Evolutionary conservation across 2,888 invertebrate genomes (phyloP).

Genomic region (Dendrolimus houi): DNA sequence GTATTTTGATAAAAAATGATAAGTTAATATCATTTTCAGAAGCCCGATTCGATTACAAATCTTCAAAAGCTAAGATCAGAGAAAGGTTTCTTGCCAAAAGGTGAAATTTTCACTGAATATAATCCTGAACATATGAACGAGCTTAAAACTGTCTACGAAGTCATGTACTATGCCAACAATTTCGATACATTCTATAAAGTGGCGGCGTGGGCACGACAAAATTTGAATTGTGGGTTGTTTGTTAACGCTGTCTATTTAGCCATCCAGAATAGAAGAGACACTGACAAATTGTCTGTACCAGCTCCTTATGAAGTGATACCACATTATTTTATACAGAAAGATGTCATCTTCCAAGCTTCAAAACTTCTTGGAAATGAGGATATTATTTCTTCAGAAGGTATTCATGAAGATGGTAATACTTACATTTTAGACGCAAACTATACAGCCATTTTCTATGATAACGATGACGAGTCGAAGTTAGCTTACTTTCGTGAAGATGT

Average conservation of each 20-base stretch:
- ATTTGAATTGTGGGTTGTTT: constrained; percentile 79
- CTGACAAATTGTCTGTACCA: constrained; percentile 75
- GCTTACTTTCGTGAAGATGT: constrained; percentile 85
- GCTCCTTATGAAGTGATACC: constrained; percentile 81
- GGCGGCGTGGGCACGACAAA: constrained; percentile 76
- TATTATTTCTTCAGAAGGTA: constrained; percentile 29
- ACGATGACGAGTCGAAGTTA: constrained; percentile 73
- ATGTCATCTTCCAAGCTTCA: constrained; percentile 70
- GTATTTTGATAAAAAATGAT: neutral
- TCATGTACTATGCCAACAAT: constrained; percentile 74
- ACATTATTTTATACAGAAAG: constrained; percentile 79
- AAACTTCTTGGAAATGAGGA: constrained; percentile 38
- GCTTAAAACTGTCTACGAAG: constrained; percentile 51
- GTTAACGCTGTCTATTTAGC: constrained; percentile 78
- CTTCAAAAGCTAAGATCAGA: constrained; percentile 33
- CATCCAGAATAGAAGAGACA: constrained; percentile 74
- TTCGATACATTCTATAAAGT: constrained; percentile 75
- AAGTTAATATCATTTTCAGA: constrained; percentile 29
- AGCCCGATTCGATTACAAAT: constrained; percentile 35
- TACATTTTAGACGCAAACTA: constrained; percentile 57
- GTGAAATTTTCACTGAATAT: constrained; percentile 57
- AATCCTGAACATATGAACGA: constrained; percentile 43
- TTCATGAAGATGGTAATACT: constrained; percentile 51
- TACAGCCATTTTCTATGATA: constrained; percentile 48
- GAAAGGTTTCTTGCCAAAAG: constrained; percentile 44